Evolutionary conservation across 2,797 vertebrate species (phyloP).

Genomic region (Pangasius macronema): DNA sequence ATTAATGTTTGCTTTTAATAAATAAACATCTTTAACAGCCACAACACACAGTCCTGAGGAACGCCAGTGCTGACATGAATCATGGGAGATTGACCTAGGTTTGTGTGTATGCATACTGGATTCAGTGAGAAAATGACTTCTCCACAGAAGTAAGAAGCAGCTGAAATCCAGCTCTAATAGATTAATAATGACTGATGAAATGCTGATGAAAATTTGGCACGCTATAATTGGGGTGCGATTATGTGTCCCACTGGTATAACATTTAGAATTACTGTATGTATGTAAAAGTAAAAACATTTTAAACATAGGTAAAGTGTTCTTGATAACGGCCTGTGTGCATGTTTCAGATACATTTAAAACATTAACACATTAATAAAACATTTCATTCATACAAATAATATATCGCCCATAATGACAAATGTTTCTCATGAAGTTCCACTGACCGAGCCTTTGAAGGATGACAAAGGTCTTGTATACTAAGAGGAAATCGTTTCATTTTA

Average conservation of each 20-base stretch:
- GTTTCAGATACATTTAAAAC: neutral
- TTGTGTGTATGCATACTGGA: neutral
- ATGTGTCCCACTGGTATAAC: neutral
- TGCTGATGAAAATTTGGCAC: neutral
- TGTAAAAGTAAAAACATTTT: neutral
- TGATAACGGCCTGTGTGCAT: neutral
- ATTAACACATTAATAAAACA: neutral
- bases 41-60: neutral
- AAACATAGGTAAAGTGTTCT: neutral
- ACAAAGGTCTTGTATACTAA: neutral
- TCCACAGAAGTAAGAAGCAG: neutral
- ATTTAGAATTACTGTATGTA: neutral
- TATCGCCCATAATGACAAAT: neutral
- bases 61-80: neutral
- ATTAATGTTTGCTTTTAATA: neutral
- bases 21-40: neutral
- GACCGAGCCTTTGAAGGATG: neutral
- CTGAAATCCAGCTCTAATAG: neutral
- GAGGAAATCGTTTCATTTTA: constrained; percentile 1
- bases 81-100: neutral
- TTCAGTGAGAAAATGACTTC: neutral
- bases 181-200: neutral
- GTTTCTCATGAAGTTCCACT: neutral
- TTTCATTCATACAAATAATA: neutral
- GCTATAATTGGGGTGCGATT: neutral